These are phyloP conservation scores for Eufriesea mexicana DNA, from an alignment of 1,140 invertebrate genomes.

Conservation along the genomic window DNA sequence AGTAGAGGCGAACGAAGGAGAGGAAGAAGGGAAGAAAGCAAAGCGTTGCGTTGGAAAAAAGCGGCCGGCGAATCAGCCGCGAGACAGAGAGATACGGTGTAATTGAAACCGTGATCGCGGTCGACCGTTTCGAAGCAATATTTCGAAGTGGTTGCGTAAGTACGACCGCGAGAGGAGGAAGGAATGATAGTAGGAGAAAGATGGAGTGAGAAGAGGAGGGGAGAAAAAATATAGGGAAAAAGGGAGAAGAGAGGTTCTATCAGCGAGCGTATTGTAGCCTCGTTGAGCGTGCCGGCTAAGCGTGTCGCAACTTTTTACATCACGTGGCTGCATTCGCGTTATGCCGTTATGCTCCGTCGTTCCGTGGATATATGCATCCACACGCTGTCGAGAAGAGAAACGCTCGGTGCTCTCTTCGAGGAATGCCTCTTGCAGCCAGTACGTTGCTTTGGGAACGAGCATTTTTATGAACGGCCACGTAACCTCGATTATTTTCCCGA, in stretches of 20 bases:
- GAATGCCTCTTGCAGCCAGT: background rate
- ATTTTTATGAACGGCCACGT: slow-evolving; percentile 21
- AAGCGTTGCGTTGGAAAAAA: background rate
- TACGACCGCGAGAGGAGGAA: background rate
- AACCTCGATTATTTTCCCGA: slow-evolving; percentile 22
- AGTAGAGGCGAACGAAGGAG: background rate
- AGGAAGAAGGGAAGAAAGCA: too few relatives aligned
- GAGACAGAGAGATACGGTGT: background rate
- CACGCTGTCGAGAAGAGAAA: slow-evolving; percentile 45
- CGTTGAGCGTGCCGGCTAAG: slow-evolving; percentile 52
- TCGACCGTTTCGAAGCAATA: background rate
- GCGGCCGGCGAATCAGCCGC: background rate
- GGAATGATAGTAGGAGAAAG: too few relatives aligned
- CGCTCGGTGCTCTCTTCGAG: slow-evolving; percentile 37
- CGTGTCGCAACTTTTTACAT: slow-evolving; percentile 67
- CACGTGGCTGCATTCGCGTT: slow-evolving; percentile 55
- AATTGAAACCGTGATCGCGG: slow-evolving; percentile 4
- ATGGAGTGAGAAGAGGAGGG: background rate
- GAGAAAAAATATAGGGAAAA: background rate
- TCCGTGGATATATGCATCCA: slow-evolving; percentile 54
- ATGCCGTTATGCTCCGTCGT: slow-evolving; percentile 66
- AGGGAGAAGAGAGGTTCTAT: slow-evolving; percentile 25
- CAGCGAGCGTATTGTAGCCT: slow-evolving; percentile 44
- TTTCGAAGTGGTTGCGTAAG: background rate
- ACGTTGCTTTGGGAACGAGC: slow-evolving; percentile 5